These are phyloP conservation scores for Micronycteris hirsuta DNA, from an alignment of 2,113 vertebrate genomes.

Conservation along the genomic window DNA sequence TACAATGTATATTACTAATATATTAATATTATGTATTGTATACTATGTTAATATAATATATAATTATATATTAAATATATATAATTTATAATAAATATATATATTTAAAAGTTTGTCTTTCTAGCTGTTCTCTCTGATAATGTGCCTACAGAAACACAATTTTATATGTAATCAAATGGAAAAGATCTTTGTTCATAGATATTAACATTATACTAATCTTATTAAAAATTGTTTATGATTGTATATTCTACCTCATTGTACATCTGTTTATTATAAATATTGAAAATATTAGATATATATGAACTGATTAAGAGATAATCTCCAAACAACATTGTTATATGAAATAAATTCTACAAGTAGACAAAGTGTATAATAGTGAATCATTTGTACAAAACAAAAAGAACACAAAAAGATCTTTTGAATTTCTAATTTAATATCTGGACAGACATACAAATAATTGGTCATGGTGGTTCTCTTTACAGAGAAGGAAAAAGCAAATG, in stretches of 20 bases:
- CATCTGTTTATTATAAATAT: background rate
- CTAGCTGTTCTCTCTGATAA: background rate
- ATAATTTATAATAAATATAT: too few species aligned
- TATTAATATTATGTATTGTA: too few species aligned
- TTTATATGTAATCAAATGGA: constrained; percentile 41
- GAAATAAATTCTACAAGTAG: background rate
- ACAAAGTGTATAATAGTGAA: background rate
- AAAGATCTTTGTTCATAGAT: background rate
- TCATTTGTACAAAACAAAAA: background rate
- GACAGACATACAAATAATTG: background rate
- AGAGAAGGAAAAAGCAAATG: background rate
- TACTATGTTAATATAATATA: too few species aligned
- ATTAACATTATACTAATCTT: background rate
- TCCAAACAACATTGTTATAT: background rate
- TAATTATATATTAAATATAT: too few species aligned
- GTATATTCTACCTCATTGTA: background rate
- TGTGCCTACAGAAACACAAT: background rate
- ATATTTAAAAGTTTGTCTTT: constrained; percentile 2
- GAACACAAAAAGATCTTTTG: background rate
- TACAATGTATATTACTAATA: too few species aligned
- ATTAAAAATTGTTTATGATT: constrained; percentile 9
- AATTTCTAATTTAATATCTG: background rate
- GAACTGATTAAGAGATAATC: background rate
- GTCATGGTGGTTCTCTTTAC: background rate
- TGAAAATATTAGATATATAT: background rate